phyloP scores from a whole-genome alignment of 2,797 vertebrate genomes.

The Furcifer pardalis region DNA sequence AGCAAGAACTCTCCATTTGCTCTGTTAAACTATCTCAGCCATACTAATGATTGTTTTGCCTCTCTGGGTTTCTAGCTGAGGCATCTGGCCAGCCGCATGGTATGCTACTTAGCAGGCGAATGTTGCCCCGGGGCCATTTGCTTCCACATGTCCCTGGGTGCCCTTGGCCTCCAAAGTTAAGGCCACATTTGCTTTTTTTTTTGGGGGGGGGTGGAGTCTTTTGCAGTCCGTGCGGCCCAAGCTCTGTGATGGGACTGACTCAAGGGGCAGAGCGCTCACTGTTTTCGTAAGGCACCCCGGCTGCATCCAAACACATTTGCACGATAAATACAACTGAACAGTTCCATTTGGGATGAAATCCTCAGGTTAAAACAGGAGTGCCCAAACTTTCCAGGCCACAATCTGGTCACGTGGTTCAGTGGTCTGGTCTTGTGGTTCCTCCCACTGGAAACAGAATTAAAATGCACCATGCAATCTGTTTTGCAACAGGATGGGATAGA shows the following conservation, averaged over 20 bases:
- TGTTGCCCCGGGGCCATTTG: slow-evolving; percentile 24
- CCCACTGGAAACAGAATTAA: too few species aligned
- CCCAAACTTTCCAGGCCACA: too few species aligned
- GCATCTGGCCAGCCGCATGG: slow-evolving; percentile 44
- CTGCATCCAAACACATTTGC: background rate
- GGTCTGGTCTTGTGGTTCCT: too few species aligned
- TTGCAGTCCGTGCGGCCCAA: background rate
- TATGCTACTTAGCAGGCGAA: slow-evolving; percentile 49
- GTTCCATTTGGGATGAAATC: too few species aligned
- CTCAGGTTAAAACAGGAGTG: too few species aligned
- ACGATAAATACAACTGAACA: background rate
- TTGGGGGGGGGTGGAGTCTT: background rate
- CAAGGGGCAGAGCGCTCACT: background rate
- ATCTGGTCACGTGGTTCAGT: too few species aligned
- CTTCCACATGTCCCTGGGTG: slow-evolving; percentile 11
- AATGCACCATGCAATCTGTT: too few species aligned
- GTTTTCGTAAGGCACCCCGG: background rate
- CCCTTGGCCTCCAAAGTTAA: slow-evolving; percentile 23
- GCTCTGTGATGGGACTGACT: background rate
- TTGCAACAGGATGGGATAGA: too few species aligned
- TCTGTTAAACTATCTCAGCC: slow-evolving; percentile 18
- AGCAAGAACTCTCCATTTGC: slow-evolving; percentile 37
- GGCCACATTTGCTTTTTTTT: slow-evolving; percentile 9
- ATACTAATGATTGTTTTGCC: slow-evolving; percentile 59
- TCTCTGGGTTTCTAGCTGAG: slow-evolving; percentile 49